These are phyloP conservation scores for Holothuria scabra DNA, from an alignment of 53 echinoderm and acorn worm species.

Conservation along the genomic window DNA sequence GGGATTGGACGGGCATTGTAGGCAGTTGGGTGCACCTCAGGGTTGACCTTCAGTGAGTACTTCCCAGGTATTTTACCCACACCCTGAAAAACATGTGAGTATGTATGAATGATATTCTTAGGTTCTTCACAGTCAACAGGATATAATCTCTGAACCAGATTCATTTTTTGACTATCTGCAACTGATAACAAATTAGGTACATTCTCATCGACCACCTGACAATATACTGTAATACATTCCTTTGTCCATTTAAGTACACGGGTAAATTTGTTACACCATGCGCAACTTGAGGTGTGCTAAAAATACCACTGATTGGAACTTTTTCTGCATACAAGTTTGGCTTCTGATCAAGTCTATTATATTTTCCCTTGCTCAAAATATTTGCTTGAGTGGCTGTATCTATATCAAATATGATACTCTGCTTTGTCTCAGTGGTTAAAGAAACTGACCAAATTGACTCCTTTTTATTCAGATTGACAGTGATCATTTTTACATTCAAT, in stretches of 20 bases:
- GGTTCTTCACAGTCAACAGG: not conserved
- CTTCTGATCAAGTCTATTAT: constrained; percentile 15
- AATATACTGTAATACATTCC: too few relatives aligned
- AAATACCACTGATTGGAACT: constrained; percentile 24
- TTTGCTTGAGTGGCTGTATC: constrained; percentile 13
- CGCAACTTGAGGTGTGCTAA: constrained; percentile 9
- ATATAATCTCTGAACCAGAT: constrained; percentile 6
- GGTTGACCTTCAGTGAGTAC: too few relatives aligned
- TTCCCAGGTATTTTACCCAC: too few relatives aligned
- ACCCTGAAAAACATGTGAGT: too few relatives aligned
- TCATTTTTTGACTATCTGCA: too few relatives aligned
- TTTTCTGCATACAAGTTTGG: constrained; percentile 5
- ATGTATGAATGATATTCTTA: too few relatives aligned
- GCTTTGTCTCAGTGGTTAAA: not conserved
- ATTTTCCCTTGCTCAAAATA: not conserved
- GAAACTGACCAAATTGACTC: constrained; percentile 13
- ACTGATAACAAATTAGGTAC: constrained; percentile 9
- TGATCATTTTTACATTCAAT: constrained; percentile 16
- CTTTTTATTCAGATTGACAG: constrained; percentile 13
- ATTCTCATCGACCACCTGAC: constrained; percentile 14
- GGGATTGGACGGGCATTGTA: too few relatives aligned
- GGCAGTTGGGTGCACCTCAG: too few relatives aligned
- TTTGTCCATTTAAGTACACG: constrained; percentile 17
- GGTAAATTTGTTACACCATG: constrained; percentile 26
- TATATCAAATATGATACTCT: not conserved